Evolutionary conservation across 2,113 vertebrate species (phyloP).

Genomic region (Saccopteryx bilineata): DNA sequence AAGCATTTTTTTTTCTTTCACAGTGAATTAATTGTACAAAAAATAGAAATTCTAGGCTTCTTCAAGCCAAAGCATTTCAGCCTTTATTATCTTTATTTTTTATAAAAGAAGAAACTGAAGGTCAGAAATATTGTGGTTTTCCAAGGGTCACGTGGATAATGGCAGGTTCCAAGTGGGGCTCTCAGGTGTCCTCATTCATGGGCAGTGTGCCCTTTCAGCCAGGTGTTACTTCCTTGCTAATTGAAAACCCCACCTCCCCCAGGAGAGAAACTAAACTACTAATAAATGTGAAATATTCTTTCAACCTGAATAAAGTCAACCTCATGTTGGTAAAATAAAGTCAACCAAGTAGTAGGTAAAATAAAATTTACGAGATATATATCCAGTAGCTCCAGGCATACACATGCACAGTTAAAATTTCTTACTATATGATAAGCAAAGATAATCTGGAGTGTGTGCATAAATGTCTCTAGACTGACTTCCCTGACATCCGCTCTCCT

Average conservation of each 20-base stretch:
- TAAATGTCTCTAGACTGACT: background rate
- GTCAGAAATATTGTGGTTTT: slow-evolving; percentile 38
- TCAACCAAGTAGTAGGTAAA: background rate
- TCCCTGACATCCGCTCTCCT: background rate
- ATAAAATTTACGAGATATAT: background rate
- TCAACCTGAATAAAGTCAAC: background rate
- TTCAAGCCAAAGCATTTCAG: slow-evolving; percentile 52
- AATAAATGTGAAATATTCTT: slow-evolving; percentile 19
- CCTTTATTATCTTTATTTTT: slow-evolving; percentile 45
- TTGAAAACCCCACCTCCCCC: background rate
- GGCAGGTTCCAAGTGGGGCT: background rate
- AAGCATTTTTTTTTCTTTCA: slow-evolving; percentile 41
- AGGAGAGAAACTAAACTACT: slow-evolving; percentile 26
- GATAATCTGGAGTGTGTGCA: background rate
- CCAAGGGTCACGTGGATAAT: background rate
- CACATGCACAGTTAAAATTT: background rate
- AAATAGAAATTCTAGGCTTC: slow-evolving; percentile 2
- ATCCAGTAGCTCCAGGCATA: background rate
- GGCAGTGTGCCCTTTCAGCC: background rate
- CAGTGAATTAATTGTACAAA: slow-evolving; percentile 19
- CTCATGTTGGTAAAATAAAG: background rate
- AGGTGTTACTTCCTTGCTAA: background rate
- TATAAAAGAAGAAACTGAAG: background rate
- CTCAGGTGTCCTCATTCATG: background rate
- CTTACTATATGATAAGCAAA: background rate